These are phyloP conservation scores for Cladopsammia gracilis DNA, from an alignment of 64 coral and sea anemone genomes.

Conservation along the genomic window DNA sequence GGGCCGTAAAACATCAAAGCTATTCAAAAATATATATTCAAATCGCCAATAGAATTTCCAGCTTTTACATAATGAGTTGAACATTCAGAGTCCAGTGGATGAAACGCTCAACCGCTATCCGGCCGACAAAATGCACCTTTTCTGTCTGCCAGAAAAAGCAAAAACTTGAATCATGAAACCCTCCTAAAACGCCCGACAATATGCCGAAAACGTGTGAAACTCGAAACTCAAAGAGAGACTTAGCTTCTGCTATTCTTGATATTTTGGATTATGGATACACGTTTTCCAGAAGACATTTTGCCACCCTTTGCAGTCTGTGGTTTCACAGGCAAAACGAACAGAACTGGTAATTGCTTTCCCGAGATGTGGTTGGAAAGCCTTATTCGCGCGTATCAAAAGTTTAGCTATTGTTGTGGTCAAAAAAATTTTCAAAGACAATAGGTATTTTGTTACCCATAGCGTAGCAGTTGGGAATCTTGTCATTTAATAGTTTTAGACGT, in stretches of 20 bases:
- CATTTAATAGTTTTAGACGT: neutral
- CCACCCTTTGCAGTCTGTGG: too few species aligned
- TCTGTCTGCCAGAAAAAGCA: neutral
- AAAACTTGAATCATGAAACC: neutral
- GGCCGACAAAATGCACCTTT: neutral
- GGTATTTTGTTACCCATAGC: neutral
- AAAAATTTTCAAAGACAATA: neutral
- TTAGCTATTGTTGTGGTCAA: conserved; percentile 9
- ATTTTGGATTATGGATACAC: neutral
- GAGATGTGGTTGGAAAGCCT: too few species aligned
- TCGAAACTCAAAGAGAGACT: neutral
- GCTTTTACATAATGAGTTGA: too few species aligned
- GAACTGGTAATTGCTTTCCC: too few species aligned
- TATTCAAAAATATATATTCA: too few species aligned
- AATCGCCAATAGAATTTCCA: too few species aligned
- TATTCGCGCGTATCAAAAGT: neutral
- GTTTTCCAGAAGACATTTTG: too few species aligned
- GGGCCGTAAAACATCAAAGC: too few species aligned
- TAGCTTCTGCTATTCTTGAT: neutral
- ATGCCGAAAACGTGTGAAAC: neutral
- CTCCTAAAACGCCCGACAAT: neutral
- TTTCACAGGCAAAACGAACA: too few species aligned
- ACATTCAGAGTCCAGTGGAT: neutral
- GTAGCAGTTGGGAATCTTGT: neutral
- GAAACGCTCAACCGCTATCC: neutral